Base-by-base conservation (phyloP, 2,888 invertebrate species). In the Agrotis ipsilon region DNA sequence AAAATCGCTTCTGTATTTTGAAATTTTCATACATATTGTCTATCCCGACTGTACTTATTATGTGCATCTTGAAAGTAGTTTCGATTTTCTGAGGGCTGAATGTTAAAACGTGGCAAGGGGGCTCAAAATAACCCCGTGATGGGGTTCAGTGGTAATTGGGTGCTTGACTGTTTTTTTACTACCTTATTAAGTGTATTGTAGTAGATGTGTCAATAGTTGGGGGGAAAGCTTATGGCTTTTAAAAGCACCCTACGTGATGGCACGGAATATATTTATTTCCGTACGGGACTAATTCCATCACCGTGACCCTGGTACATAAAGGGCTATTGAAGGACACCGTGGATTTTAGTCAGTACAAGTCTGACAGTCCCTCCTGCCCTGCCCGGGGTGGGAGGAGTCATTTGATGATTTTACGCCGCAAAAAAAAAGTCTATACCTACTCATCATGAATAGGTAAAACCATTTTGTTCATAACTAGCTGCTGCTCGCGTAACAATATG, bases 61-160 rank as follows among this genome's bases (percentile, higher is more conserved):
- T 27, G 68, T 54, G 77, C 66, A 65, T 71, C 77, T 65, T 77
- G 46, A 43, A 46, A 58, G 55, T 43, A 54, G 58, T 80, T 80
- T 43, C 61, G 19, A 55, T 62, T 57, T 66, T 64, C 60, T 5
- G 16, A 43, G 59, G 66, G 62, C 18, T 39, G 69, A 66, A 81
- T 66, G 51, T 75, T 63, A 45, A 63, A 57, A 76, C 45, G 45
- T 57, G 67, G 21, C 27, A 14, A 43, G 19, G 48, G 24, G 45
- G 57, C 19, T 71, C 48, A 60, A 52, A 69, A 62, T 61, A 0
- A 46, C 48, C 4, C 27, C 13, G 32, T 18, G 27, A 76, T 66
- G 21, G 55, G 59, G 24, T 43, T 48, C 51, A 45, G 19, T 18
- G 49, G 76, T 80, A 59, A 68, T 69, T 75, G 68, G 55, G 51